Percentiles rank a stretch among this genome's conserved stretches.
These are phyloP conservation scores for Cephalopachus bancanus DNA, from an alignment of 2,797 vertebrate species.

Conservation along the genomic window DNA sequence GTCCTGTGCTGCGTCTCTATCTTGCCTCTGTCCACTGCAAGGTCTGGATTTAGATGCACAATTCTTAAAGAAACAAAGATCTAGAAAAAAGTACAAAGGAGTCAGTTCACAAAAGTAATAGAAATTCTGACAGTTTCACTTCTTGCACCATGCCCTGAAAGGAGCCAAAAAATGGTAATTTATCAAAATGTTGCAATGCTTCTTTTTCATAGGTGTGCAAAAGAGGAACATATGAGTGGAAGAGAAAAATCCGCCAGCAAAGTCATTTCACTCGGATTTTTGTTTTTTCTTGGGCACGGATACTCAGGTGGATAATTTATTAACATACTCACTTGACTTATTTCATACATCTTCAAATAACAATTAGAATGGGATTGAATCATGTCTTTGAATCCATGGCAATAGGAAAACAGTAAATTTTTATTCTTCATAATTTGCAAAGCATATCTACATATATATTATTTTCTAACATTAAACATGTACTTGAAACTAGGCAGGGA, in stretches of 20 bases:
- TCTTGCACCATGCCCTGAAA: background rate
- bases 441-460: background rate
- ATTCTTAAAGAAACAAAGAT: background rate
- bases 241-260: background rate
- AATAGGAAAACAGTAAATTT: background rate
- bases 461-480: background rate
- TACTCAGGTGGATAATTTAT: background rate
- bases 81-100: background rate
- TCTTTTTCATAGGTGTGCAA: background rate
- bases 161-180: background rate
- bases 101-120: background rate
- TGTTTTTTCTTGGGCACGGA: background rate
- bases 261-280: background rate
- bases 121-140: background rate
- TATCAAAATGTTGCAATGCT: background rate
- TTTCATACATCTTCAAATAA: conserved; percentile 33
- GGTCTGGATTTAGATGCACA: background rate
- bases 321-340: conserved; percentile 3
- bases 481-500: background rate
- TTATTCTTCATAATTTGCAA: conserved; percentile 28
- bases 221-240: background rate
- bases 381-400: background rate
- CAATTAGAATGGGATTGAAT: background rate
- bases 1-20: background rate
- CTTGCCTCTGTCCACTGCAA: background rate